phyloP scores from a whole-genome alignment of 1,140 invertebrate genomes.

The Episyrphus balteatus region DNA sequence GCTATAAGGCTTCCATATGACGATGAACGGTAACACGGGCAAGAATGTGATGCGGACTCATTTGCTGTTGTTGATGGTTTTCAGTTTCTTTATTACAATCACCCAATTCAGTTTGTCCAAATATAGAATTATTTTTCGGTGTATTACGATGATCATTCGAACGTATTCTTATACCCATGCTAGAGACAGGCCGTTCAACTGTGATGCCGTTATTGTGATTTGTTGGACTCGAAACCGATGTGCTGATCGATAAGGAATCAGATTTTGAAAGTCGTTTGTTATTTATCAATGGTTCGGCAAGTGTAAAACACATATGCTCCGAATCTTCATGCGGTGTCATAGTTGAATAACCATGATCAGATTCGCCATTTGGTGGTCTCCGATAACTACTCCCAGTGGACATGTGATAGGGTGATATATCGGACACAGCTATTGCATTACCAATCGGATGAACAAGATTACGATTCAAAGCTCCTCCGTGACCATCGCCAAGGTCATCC shows the following conservation, averaged over 20 bases:
- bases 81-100: no score
- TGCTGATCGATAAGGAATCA: conserved; percentile 48
- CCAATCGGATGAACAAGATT: conserved; percentile 23
- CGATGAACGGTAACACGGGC: conserved; percentile 81
- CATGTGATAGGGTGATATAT: conserved; percentile 78
- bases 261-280: conserved; percentile 47
- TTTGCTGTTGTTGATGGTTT: not conserved
- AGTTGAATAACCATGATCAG: conserved; percentile 89
- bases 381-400: conserved; percentile 60
- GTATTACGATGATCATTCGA: conserved; percentile 1
- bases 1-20: conserved; percentile 54
- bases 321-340: conserved; percentile 88
- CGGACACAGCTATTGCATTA: conserved; percentile 38
- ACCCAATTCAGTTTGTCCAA: conserved; percentile 30
- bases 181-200: no score
- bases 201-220: conserved; percentile 9
- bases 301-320: conserved; percentile 64
- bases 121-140: conserved; percentile 17
- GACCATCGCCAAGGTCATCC: conserved; percentile 19
- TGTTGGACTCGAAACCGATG: conserved; percentile 42
- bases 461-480: conserved; percentile 20
- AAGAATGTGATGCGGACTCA: conserved; percentile 45
- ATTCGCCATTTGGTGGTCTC: conserved; percentile 69
- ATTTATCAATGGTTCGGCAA: conserved; percentile 44
- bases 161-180: no score